A percentile compares a stretch with the other conserved stretches of the same genome.
phyloP scores from a whole-genome alignment of 1,140 invertebrate species.

The Pseudomyrmex sp. region DNA sequence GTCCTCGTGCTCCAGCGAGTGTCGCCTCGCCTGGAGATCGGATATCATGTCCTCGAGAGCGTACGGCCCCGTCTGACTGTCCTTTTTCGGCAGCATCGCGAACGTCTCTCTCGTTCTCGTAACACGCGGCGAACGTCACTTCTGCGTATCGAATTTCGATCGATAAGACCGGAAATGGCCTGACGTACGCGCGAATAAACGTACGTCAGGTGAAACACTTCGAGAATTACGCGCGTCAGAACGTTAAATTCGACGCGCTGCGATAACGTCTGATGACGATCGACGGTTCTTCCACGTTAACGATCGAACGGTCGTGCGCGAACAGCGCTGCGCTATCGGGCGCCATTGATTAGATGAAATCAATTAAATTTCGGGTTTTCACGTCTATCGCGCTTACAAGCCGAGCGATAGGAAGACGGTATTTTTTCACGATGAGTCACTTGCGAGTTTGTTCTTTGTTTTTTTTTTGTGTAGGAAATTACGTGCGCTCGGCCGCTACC shows the following conservation, averaged over 20 bases:
- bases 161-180: neutral
- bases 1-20: constrained; percentile 79
- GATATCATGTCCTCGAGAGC: constrained; percentile 86
- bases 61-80: constrained; percentile 86
- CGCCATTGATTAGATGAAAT: constrained; percentile 52
- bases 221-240: neutral
- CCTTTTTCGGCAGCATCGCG: constrained; percentile 85
- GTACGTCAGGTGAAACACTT: constrained; percentile 38
- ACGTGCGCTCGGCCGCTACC: constrained; percentile 28
- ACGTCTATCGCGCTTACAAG: neutral
- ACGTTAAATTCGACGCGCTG: neutral
- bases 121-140: constrained; percentile 8
- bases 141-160: neutral
- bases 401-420: neutral
- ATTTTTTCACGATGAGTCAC: no score
- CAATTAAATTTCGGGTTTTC: constrained; percentile 40
- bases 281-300: neutral
- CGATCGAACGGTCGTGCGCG: neutral
- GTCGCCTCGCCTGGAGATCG: constrained; percentile 79
- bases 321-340: constrained; percentile 6
- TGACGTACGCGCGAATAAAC: constrained; percentile 13
- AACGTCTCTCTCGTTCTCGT: neutral
- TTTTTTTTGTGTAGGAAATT: neutral
- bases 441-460: neutral
- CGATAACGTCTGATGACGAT: constrained; percentile 25